Evolutionary conservation across 1,140 invertebrate genomes (phyloP).

Genomic region (Parasteatoda tepidariorum): DNA sequence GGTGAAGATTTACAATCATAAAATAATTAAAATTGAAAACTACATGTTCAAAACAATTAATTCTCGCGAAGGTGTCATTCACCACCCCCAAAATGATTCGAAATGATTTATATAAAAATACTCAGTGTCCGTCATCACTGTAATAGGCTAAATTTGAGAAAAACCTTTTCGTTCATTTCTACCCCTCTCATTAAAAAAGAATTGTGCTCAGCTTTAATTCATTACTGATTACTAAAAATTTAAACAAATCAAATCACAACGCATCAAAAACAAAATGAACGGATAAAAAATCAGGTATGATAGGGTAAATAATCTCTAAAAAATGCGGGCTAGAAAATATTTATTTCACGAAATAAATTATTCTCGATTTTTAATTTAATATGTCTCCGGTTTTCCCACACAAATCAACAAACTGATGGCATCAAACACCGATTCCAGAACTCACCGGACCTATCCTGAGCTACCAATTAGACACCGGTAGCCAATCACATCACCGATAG

Average conservation of each 20-base stretch:
- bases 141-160: too few species aligned
- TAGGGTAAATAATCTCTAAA: neutral
- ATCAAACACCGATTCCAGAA: slow-evolving; percentile 6
- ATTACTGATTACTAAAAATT: too few species aligned
- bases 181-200: too few species aligned
- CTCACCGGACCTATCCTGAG: slow-evolving; percentile 19
- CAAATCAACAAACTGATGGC: neutral
- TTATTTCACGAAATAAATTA: neutral
- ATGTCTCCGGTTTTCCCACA: neutral
- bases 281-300: neutral
- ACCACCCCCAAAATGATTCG: too few species aligned
- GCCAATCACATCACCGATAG: slow-evolving; percentile 14
- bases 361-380: neutral
- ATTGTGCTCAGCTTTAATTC: too few species aligned
- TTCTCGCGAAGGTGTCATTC: too few species aligned
- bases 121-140: too few species aligned
- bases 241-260: neutral
- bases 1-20: too few species aligned
- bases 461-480: neutral
- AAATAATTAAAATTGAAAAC: too few species aligned
- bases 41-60: too few species aligned
- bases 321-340: neutral
- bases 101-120: too few species aligned
- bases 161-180: too few species aligned
- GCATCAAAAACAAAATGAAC: neutral